These are phyloP conservation scores for Myotis daubentonii DNA, from an alignment of 2,797 vertebrate genomes.

Conservation along the genomic window DNA sequence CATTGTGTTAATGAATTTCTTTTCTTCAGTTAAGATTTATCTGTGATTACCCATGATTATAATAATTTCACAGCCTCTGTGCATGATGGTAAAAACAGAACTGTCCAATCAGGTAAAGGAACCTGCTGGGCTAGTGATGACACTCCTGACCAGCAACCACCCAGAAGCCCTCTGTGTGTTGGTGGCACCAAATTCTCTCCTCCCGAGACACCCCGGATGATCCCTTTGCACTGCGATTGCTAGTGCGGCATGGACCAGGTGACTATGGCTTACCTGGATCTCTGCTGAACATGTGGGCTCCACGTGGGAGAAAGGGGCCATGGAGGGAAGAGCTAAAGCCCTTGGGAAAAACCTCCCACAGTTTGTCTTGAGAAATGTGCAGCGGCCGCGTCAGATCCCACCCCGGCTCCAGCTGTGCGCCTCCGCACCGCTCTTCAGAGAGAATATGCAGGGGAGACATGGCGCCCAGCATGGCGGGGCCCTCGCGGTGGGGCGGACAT, in stretches of 20 bases:
- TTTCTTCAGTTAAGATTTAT: not conserved
- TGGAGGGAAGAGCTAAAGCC: not conserved
- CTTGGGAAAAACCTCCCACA: not conserved
- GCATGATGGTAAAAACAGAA: not conserved
- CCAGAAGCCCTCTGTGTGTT: not conserved
- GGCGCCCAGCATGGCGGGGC: too few relatives aligned
- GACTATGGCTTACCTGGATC: fast-evolving
- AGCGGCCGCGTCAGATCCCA: not conserved
- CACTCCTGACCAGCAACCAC: fast-evolving
- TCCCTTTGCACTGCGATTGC: fast-evolving
- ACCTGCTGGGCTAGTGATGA: not conserved
- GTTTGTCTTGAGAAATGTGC: not conserved
- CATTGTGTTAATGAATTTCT: not conserved
- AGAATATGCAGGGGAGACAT: too few relatives aligned
- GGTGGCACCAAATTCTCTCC: not conserved
- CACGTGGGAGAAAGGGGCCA: not conserved
- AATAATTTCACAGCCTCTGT: not conserved
- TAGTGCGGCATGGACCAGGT: fast-evolving
- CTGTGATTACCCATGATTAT: not conserved
- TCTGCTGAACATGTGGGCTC: not conserved
- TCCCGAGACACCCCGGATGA: too few relatives aligned
- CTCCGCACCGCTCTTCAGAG: not conserved
- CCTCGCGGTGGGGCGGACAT: not conserved
- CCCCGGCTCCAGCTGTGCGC: not conserved
- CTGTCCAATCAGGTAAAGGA: not conserved